phyloP scores from a whole-genome alignment of 2,797 vertebrate species.

The Epinephelus malabaricus region DNA sequence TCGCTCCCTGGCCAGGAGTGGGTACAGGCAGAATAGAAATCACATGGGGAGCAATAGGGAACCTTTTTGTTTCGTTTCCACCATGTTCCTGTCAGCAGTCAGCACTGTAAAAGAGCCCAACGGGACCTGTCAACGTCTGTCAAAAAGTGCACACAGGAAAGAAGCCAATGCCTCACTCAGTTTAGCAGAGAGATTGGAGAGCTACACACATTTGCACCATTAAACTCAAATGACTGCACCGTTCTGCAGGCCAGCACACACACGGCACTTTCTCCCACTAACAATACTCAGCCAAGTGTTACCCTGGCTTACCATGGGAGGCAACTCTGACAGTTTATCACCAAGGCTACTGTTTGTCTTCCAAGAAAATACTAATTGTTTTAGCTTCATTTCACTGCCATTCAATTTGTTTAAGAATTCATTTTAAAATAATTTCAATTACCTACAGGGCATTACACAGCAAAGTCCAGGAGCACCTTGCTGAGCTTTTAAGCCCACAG shows the following conservation, averaged over 20 bases:
- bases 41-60: constrained; percentile 52
- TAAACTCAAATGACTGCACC: constrained; percentile 46
- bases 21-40: constrained; percentile 47
- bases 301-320: background rate
- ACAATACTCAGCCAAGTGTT: constrained; percentile 21
- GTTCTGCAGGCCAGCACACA: constrained; percentile 28
- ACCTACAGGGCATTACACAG: background rate
- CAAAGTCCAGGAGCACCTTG: background rate
- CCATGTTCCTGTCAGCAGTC: constrained; percentile 71
- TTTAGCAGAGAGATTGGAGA: constrained; percentile 55
- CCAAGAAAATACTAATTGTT: constrained; percentile 20
- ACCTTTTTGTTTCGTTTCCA: constrained; percentile 63
- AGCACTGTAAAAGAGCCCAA: constrained; percentile 65
- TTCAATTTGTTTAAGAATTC: constrained; percentile 19
- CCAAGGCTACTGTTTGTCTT: background rate
- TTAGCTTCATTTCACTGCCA: constrained; percentile 21
- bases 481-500: constrained; percentile 1
- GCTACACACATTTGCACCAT: constrained; percentile 52
- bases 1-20: constrained; percentile 40
- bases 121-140: constrained; percentile 67
- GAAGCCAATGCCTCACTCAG: constrained; percentile 48
- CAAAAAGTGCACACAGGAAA: constrained; percentile 55
- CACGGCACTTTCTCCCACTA: constrained; percentile 8
- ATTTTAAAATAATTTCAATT: constrained; percentile 20
- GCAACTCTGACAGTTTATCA: constrained; percentile 1